phyloP scores from a whole-genome alignment of 2,113 vertebrate genomes.

The Telmatochromis brichardi region DNA sequence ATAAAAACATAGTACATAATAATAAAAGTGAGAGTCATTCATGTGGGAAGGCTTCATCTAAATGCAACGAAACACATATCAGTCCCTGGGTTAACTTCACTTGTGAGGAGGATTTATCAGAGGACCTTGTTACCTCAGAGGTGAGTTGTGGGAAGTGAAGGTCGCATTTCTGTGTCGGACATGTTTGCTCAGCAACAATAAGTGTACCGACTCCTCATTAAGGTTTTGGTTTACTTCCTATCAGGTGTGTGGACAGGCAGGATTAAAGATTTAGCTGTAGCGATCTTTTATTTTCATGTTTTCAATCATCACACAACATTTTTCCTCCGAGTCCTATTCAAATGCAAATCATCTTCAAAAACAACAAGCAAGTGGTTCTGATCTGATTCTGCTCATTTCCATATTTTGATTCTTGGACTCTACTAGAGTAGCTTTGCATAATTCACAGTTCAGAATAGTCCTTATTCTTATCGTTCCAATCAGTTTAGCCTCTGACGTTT shows the following conservation, averaged over 20 bases:
- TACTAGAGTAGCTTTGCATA: neutral
- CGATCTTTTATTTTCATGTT: neutral
- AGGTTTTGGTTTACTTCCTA: neutral
- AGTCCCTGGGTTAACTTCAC: neutral
- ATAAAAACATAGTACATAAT: neutral
- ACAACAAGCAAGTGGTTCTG: neutral
- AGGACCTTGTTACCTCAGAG: constrained; percentile 8
- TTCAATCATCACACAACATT: neutral
- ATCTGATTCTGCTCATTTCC: neutral
- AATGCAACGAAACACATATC: neutral
- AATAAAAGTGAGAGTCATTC: neutral
- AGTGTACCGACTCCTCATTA: neutral
- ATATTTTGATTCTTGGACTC: neutral
- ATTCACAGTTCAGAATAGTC: neutral
- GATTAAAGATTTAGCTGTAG: neutral
- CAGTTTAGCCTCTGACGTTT: neutral
- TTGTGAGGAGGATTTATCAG: neutral
- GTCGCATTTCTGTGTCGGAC: neutral
- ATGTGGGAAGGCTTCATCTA: neutral
- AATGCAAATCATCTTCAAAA: neutral
- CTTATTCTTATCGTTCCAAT: neutral
- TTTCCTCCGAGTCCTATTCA: neutral
- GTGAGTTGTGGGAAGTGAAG: constrained; percentile 33
- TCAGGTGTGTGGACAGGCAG: neutral
- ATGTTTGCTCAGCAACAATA: neutral